Evolutionary conservation across 2,888 invertebrate species (phyloP), one percentile per base, ranked within the genome.

Genomic region (Palloptera scutellata): DNA sequence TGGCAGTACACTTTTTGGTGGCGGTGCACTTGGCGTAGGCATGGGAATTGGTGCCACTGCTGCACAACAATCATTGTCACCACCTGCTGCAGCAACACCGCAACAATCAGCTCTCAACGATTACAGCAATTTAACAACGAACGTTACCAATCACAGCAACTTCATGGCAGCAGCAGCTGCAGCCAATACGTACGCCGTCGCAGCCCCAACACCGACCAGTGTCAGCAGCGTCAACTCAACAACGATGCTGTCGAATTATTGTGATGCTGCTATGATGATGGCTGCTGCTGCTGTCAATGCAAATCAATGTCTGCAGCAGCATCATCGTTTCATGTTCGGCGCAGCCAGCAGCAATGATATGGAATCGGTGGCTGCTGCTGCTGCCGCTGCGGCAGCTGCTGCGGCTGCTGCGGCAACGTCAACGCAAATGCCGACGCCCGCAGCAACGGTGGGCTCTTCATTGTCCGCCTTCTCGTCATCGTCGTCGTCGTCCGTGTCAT

Each of bases 231-330:
- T 80, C 69, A 79, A 75, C 68, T 76, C 81, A 70, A 81, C 82
- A 67, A 78, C 81, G 65, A 83, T 83, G 84, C 76, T 84, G 75
- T 79, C 83, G 71, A 84, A 81, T 76, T 84, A 84, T 71, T 84
- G 84, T 78, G 85, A 84, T 78, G 84, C 83, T 67, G 83, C 85
- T 64, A 84, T 83, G 76, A 83, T 83, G 82, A 84, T 84, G 83
- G 82, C 83, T 62, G 83, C 83, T 48, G 83, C 83, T 40, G 83
- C 83, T 53, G 83, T 83, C 69, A 83, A 84, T 78, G 83, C 83
- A 67, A 83, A 81, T 78, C 82, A 81, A 70, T 82, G 81, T 72
- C 74, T 83, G 70, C 83, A 83, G 72, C 84, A 83, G 71, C 82
- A 83, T 70, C 83, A 82, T 72, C 81, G 82, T 59, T 70, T 73